Conservation (phyloP, 2,888 invertebrate species). For the Minunthozetes semirufus region DNA sequence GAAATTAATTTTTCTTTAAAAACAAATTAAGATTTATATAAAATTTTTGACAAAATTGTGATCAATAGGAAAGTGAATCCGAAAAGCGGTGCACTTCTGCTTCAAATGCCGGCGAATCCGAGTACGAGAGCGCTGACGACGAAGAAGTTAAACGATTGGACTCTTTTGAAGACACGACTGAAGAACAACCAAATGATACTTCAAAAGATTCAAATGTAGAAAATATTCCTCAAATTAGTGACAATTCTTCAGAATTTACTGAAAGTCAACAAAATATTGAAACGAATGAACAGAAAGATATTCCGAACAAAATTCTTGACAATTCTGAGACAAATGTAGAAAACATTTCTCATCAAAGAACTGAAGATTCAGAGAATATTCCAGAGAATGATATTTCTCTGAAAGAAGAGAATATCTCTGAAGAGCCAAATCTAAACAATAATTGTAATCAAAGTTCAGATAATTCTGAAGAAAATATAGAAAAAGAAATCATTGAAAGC, state of each 20-base stretch:
- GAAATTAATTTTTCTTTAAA: too few species aligned
- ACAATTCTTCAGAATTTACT: background rate
- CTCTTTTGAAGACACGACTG: conserved; percentile 28
- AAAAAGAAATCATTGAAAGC: conserved; percentile 20
- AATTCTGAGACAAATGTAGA: too few species aligned
- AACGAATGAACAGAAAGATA: too few species aligned
- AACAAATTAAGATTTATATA: too few species aligned
- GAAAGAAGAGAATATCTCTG: background rate
- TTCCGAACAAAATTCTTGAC: too few species aligned
- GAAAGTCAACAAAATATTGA: too few species aligned
- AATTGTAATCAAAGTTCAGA: background rate
- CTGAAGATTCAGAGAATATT: too few species aligned
- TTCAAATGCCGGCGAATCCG: conserved; percentile 44
- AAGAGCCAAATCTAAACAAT: background rate
- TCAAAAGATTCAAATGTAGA: conserved; percentile 18
- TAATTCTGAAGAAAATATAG: background rate
- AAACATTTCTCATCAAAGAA: too few species aligned
- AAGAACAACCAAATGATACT: background rate
- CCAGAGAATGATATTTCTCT: too few species aligned
- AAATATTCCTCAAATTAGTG: too few species aligned
- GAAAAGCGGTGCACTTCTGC: conserved; percentile 34
- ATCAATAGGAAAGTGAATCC: conserved; percentile 30
- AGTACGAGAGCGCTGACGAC: conserved; percentile 47
- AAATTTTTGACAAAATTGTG: background rate
- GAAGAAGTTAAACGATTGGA: conserved; percentile 41